Evolutionary conservation across 2,888 invertebrate genomes (phyloP).

Genomic region (Caenorhabditis wallacei): DNA sequence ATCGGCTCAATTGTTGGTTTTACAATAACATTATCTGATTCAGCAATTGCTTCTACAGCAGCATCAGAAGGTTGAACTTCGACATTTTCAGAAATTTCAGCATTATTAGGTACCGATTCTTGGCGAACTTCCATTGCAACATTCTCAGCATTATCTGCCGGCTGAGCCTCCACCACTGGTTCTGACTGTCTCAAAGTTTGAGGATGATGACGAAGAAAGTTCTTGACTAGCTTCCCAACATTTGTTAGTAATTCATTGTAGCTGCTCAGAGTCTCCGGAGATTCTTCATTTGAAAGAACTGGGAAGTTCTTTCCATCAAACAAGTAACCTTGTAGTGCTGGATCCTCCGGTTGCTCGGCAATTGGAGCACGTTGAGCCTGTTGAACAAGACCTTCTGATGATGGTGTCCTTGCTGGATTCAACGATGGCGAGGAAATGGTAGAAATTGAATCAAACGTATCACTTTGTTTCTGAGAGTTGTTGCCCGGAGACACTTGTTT

Average conservation of each 20-base stretch:
- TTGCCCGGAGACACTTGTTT: not conserved
- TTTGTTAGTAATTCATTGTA: not conserved
- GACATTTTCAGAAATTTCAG: no score
- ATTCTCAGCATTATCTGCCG: not conserved
- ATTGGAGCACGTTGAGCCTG: not conserved
- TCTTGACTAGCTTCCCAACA: not conserved
- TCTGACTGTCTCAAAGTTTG: no score
- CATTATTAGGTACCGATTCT: not conserved
- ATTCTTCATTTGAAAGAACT: not conserved
- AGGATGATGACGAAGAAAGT: not conserved
- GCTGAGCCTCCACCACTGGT: no score
- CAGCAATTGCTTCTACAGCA: no score
- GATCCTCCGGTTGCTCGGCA: not conserved
- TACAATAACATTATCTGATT: no score
- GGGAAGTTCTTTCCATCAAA: conserved; percentile 1
- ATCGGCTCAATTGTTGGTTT: no score
- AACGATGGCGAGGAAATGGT: not conserved
- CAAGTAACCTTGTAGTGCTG: not conserved
- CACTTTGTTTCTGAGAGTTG: not conserved
- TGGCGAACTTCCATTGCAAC: not conserved
- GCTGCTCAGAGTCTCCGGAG: not conserved
- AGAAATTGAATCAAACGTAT: not conserved
- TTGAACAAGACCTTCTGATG: not conserved
- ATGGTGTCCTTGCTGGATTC: not conserved
- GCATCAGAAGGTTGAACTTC: no score